These are phyloP conservation scores for Ellobius talpinus DNA, from an alignment of 2,113 vertebrate genomes.

Conservation along the genomic window DNA sequence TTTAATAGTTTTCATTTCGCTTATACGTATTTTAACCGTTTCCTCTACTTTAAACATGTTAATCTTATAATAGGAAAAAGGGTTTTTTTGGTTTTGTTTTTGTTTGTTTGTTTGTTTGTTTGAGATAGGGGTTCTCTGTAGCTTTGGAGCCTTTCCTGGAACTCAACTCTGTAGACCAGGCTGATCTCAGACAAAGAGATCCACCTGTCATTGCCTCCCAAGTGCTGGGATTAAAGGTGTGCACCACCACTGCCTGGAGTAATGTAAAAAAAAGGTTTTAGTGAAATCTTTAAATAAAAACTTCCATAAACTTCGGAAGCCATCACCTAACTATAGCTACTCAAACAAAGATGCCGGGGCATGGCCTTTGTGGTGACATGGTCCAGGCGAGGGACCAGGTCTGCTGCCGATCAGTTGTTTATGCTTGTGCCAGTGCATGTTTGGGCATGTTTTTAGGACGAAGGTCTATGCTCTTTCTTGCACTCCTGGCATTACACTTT, in stretches of 20 bases:
- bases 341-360: neutral
- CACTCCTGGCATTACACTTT: neutral
- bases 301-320: neutral
- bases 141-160: too few relatives aligned
- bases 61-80: neutral
- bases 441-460: neutral
- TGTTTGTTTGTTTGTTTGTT: too few relatives aligned
- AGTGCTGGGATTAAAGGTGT: too few relatives aligned
- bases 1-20: slow-evolving; percentile 1
- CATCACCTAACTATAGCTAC: neutral
- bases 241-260: too few relatives aligned
- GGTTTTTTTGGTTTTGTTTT: too few relatives aligned
- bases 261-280: neutral
- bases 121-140: too few relatives aligned
- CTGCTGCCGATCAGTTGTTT: neutral
- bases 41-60: neutral
- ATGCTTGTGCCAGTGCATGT: neutral
- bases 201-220: too few relatives aligned
- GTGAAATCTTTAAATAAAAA: slow-evolving; percentile 52
- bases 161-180: too few relatives aligned
- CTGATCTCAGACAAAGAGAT: too few relatives aligned
- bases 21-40: neutral
- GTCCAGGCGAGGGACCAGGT: neutral
- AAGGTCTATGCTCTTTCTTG: neutral
- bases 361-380: neutral